These are phyloP conservation scores for Manduca sexta DNA, from an alignment of 1,140 invertebrate genomes.

Conservation along the genomic window DNA sequence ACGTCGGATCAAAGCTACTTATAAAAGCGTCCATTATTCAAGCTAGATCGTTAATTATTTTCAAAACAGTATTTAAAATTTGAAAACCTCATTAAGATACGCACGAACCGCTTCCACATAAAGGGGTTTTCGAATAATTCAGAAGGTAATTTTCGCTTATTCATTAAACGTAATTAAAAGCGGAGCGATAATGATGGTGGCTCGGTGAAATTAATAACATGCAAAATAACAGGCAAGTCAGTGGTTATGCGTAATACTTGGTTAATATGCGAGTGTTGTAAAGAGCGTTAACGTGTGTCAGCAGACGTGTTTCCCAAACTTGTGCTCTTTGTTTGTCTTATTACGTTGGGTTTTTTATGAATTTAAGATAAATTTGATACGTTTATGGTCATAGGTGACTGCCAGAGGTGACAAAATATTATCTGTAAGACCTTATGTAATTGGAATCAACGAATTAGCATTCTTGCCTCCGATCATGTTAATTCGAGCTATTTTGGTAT, in stretches of 20 bases:
- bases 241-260: conserved; percentile 15
- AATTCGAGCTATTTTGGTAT: too few relatives aligned
- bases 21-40: conserved; percentile 17
- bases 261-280: conserved; percentile 7
- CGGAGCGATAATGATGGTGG: conserved; percentile 26
- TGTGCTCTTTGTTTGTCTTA: too few relatives aligned
- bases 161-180: conserved; percentile 45
- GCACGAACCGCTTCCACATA: conserved; percentile 21
- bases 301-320: conserved; percentile 1
- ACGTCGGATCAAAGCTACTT: conserved; percentile 3
- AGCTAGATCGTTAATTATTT: conserved; percentile 46
- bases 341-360: too few relatives aligned
- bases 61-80: conserved; percentile 51
- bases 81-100: conserved; percentile 54
- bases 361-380: too few relatives aligned
- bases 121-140: conserved; percentile 36
- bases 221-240: conserved; percentile 23
- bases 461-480: too few relatives aligned
- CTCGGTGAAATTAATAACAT: conserved; percentile 30
- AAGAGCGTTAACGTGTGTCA: not conserved
- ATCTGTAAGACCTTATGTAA: too few relatives aligned
- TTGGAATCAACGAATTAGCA: too few relatives aligned
- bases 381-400: too few relatives aligned
- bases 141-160: conserved; percentile 44
- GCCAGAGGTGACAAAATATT: too few relatives aligned